Conservation (phyloP, 2,797 vertebrate species). For the Sylvia borin region DNA sequence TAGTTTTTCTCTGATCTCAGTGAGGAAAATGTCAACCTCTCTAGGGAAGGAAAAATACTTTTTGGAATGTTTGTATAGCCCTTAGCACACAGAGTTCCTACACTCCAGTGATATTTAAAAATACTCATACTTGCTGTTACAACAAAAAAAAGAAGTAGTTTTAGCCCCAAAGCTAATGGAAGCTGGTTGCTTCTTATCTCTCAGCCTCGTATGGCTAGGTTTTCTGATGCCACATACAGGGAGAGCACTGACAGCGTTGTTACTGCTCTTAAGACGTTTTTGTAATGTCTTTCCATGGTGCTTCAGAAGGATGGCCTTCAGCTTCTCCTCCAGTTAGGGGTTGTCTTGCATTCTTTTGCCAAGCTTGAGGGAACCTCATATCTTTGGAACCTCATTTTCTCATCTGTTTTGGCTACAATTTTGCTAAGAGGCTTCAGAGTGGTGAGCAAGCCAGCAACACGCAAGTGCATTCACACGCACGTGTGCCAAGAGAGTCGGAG, state of each 20-base stretch:
- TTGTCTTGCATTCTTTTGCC: not conserved
- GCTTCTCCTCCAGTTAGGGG: not conserved
- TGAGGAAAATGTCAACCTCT: not conserved
- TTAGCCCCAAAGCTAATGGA: not conserved
- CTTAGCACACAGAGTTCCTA: not conserved
- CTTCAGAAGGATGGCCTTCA: not conserved
- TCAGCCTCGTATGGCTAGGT: not conserved
- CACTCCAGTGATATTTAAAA: not conserved
- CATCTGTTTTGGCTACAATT: not conserved
- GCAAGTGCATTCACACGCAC: rapidly evolving
- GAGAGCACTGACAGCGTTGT: not conserved
- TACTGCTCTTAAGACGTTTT: not conserved
- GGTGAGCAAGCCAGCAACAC: rapidly evolving
- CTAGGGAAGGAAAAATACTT: not conserved
- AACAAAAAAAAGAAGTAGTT: not conserved
- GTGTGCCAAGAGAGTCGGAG: not conserved
- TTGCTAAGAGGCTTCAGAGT: not conserved
- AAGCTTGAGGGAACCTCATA: not conserved
- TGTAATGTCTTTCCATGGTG: not conserved
- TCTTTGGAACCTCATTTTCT: not conserved
- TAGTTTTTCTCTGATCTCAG: not conserved
- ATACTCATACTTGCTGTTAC: not conserved
- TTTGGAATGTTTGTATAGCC: not conserved
- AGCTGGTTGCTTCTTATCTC: not conserved
- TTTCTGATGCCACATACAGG: not conserved